Evolutionary conservation across 1,140 invertebrate species (phyloP).

Genomic region (Platorchestia sp.): DNA sequence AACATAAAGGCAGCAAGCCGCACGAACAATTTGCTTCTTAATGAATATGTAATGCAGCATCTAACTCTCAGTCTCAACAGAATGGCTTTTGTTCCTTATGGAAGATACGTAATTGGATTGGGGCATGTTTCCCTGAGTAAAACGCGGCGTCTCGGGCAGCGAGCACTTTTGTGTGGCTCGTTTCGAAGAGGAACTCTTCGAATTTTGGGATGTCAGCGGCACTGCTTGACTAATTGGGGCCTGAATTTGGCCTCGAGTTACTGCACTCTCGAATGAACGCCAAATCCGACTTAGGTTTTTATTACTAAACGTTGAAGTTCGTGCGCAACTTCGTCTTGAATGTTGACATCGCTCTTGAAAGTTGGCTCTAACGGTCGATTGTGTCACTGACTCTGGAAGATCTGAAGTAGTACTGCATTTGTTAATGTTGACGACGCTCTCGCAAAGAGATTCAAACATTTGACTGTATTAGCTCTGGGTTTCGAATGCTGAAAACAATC

Average conservation of each 20-base stretch:
- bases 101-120: background rate
- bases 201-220: background rate
- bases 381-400: background rate
- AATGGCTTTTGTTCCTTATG: constrained; percentile 8
- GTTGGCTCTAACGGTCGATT: background rate
- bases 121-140: background rate
- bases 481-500: no score
- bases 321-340: background rate
- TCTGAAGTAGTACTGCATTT: no score
- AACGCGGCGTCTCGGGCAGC: background rate
- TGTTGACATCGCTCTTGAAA: background rate
- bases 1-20: background rate
- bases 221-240: background rate
- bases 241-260: background rate
- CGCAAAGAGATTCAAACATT: no score
- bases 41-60: background rate
- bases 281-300: background rate
- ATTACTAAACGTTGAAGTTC: background rate
- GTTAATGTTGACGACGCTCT: no score
- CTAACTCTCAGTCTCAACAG: background rate
- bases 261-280: background rate
- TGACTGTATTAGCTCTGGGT: no score
- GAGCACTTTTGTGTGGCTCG: background rate
- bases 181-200: background rate
- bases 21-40: background rate